phyloP scores from a whole-genome alignment of 2,888 invertebrate genomes.

The Drosophila macrospina region DNA sequence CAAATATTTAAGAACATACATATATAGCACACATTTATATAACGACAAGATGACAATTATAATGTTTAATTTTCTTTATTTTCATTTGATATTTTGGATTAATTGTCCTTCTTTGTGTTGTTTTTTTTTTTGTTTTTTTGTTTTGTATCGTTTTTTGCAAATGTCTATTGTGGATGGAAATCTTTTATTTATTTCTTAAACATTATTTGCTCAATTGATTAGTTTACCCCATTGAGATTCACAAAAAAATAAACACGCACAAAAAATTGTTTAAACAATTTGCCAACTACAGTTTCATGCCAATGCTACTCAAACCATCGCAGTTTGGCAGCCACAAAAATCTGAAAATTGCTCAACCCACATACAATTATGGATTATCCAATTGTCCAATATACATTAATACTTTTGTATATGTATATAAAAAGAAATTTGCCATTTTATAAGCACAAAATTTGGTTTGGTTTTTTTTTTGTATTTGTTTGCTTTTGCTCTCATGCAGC shows the following conservation, averaged over 20 bases:
- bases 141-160: constrained; percentile 3
- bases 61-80: constrained; percentile 22
- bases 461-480: too few relatives aligned
- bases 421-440: constrained; percentile 5
- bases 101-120: constrained; percentile 11
- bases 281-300: constrained; percentile 5
- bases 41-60: constrained; percentile 61
- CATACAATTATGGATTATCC: constrained; percentile 9
- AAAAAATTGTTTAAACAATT: constrained; percentile 20
- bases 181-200: constrained; percentile 25
- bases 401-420: constrained; percentile 6
- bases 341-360: constrained; percentile 8
- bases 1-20: constrained; percentile 53
- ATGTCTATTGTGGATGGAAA: constrained; percentile 38
- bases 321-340: constrained; percentile 13
- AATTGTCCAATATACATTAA: constrained; percentile 6
- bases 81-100: constrained; percentile 10
- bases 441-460: constrained; percentile 2
- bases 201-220: constrained; percentile 15
- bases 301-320: constrained; percentile 14
- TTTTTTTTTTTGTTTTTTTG: constrained; percentile 9
- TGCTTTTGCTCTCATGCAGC: constrained; percentile 3
- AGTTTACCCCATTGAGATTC: constrained; percentile 22
- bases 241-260: constrained; percentile 8
- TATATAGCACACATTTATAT: constrained; percentile 52